phyloP scores from a whole-genome alignment of 2,888 invertebrate species.

The Lasioglossum lativentre region DNA sequence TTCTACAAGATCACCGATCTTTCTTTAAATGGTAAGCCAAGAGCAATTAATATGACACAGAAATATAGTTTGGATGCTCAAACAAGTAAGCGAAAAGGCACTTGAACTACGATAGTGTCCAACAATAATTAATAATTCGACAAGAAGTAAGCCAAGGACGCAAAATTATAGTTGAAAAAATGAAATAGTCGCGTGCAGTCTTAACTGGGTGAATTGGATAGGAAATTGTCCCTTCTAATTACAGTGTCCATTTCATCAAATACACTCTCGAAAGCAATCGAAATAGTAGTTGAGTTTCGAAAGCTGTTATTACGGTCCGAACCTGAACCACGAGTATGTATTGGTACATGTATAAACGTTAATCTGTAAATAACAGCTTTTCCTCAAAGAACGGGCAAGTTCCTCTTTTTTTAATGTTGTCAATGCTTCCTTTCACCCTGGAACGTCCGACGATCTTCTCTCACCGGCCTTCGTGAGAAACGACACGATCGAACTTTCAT shows the following conservation, averaged over 20 bases:
- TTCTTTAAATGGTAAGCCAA: too few relatives aligned
- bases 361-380: conserved; percentile 10
- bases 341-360: neutral
- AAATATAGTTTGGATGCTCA: too few relatives aligned
- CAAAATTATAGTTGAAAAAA: neutral
- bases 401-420: neutral
- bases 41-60: too few relatives aligned
- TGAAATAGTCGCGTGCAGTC: neutral
- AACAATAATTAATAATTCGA: neutral
- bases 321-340: neutral
- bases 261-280: neutral
- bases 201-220: neutral
- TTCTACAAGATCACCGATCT: too few relatives aligned
- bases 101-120: neutral
- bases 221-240: neutral
- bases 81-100: too few relatives aligned
- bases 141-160: neutral
- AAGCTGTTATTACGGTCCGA: neutral
- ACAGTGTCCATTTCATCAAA: neutral
- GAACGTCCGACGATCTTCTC: neutral
- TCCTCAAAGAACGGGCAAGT: neutral
- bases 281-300: neutral
- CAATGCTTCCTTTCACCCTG: conserved; percentile 5
- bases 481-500: conserved; percentile 62
- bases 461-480: conserved; percentile 1